Conservation (phyloP, 2,888 invertebrate genomes). For the Eulithis testata region DNA sequence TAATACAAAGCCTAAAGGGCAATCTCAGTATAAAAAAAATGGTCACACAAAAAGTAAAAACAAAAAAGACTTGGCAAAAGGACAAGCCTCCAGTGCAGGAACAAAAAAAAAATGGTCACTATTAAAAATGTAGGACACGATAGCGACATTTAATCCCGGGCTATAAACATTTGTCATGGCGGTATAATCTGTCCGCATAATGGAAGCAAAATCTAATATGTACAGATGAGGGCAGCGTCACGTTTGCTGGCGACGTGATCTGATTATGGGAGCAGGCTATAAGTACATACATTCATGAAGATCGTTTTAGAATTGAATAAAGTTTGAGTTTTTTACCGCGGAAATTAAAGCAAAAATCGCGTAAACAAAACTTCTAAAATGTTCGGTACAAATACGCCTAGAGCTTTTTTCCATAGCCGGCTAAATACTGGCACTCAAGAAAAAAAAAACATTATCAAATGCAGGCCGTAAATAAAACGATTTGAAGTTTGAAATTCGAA, state of each 20-base stretch:
- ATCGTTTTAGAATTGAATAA: constrained; percentile 1
- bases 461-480: background rate
- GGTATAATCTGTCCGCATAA: constrained; percentile 29
- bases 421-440: background rate
- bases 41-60: too few relatives aligned
- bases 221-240: constrained; percentile 34
- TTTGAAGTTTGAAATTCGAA: constrained; percentile 3
- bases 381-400: too few relatives aligned
- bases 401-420: too few relatives aligned
- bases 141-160: constrained; percentile 23
- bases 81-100: too few relatives aligned
- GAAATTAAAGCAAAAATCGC: background rate
- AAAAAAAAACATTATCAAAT: background rate
- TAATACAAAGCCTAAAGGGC: too few relatives aligned
- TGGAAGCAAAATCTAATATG: constrained; percentile 41
- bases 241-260: constrained; percentile 32
- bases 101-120: background rate
- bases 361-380: too few relatives aligned
- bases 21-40: background rate
- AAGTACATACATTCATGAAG: constrained; percentile 9
- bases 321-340: background rate
- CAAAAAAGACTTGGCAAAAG: too few relatives aligned
- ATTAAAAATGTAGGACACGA: constrained; percentile 23
- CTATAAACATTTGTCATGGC: constrained; percentile 29
- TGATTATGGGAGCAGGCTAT: constrained; percentile 24